Evolutionary conservation across 2,113 vertebrate species (phyloP).

Genomic region (Oryzias javanicus): DNA sequence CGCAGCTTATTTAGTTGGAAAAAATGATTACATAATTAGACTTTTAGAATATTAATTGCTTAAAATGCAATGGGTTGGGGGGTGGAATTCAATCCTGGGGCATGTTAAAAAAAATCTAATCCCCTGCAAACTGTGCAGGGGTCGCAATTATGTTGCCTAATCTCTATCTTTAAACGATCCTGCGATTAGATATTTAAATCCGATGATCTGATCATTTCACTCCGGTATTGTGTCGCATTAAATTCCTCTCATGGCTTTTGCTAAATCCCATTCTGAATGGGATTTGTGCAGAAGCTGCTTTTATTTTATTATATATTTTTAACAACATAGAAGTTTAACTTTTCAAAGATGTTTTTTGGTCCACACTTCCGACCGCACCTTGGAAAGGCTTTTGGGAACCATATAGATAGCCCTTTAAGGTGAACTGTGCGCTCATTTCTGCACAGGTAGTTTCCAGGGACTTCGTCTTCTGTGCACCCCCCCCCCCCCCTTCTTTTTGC

Average conservation of each 20-base stretch:
- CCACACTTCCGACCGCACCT: no score
- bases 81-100: conserved; percentile 30
- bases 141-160: conserved; percentile 65
- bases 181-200: conserved; percentile 72
- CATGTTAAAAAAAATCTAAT: conserved; percentile 60
- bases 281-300: conserved; percentile 14
- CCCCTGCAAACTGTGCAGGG: conserved; percentile 51
- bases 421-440: conserved; percentile 18
- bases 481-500: no score
- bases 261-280: conserved; percentile 56
- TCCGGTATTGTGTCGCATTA: conserved; percentile 49
- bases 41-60: conserved; percentile 61
- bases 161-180: conserved; percentile 69
- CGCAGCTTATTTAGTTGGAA: conserved; percentile 33
- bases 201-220: conserved; percentile 64
- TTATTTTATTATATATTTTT: no score
- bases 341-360: no score
- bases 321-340: no score
- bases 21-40: conserved; percentile 61
- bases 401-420: conserved; percentile 1
- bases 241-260: conserved; percentile 47
- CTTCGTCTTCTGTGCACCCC: no score
- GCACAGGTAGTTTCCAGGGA: conserved; percentile 7
- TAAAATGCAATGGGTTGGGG: conserved; percentile 32
- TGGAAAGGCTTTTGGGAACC: no score